Evolutionary conservation across 2,888 invertebrate genomes (phyloP), one percentile per base, ranked within the genome.

Genomic region (Stenotaenia linearis): DNA sequence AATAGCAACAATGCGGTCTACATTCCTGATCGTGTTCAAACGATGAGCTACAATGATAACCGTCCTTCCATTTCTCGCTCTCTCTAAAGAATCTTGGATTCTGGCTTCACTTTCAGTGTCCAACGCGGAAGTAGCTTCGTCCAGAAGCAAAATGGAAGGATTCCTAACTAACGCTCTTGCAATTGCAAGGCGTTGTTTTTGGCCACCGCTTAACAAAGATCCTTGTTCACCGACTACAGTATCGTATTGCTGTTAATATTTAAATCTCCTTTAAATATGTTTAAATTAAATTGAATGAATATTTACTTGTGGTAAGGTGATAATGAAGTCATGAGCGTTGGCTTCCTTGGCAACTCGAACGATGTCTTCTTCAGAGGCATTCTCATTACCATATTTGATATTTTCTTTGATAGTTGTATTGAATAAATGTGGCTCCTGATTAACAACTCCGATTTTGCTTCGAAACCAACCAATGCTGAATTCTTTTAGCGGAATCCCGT

Each of bases 51-150:
- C 87, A 1, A 88, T 86, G 9, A 88, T 84, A 81, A 87, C 86
- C 0, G 88, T 89, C 45, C 88, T 82, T 35, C 83, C 84, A 79
- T 84, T 83, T 79, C 23, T 86, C 83, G 0, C 45, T 15, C 12
- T 12, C 3, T 89, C 88, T 9, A 89, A 84, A 9, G 89, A 95
- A 21, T 90, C 90, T 86, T 96, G 96, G 0, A 97, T 96, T 85
- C 93, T 90, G 0, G 90, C 90, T 85, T 95, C 95, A 82, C 92
- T 93, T 82, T 91, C 91, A 1, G 92, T 91, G 87, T 95, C 94
- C 82, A 94, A 86, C 0, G 94, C 94, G 0, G 94, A 94, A 2
- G 95, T 95, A 0, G 94, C 94, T 86, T 95, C 94, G 83, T 95
- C 94, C 28, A 88, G 83, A 21, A 88, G 83, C 7, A 89, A 87